Base-by-base conservation (phyloP, 2,113 vertebrate species). In the Scatophagus argus region DNA sequence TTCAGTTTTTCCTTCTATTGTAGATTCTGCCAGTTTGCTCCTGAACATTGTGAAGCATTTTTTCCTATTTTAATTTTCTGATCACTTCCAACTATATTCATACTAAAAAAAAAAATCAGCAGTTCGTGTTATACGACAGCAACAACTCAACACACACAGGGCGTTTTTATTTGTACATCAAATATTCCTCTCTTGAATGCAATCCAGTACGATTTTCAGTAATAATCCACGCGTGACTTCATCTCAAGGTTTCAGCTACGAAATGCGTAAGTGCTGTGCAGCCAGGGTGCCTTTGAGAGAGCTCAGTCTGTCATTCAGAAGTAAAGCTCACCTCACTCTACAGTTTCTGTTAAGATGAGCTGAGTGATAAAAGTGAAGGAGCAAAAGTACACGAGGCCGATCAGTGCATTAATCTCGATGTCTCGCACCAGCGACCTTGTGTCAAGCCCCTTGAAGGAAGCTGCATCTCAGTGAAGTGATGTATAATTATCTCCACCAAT, bases 401-500 rank as follows among this genome's bases (percentile, higher is more conserved):
- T 3, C 34, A 36, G 51, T 29, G 21, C 27, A 34, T 71, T 81
- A 9, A 47, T 83, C 25, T 69, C 29, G 36, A n/a, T 4, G 52
- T 65, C 38, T 59, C 34, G 1, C 78, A 79, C 56, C 62, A 63
- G 55, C 52, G 31, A 73, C 62, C 64, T 27, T 1, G 32, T 10
- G 39, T 71, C 64, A 66, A 60, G 29, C 38, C 63, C 55, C 62
- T 63, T 43, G 31, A 46, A 66, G 56, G 44, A 65, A 77, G 36
- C 25, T 71, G 44, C 5, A 31, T 58, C 62, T 72, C 1, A 52
- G 21, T 63, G 32, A 25, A 68, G 16, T 49, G 44, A n/a, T 60
- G 51, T 52, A 38, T 82, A 36, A 67, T 84, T 64, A 80, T 87
- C 74, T 79, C 70, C 68, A 60, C 72, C 51, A 77, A 83, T 85